phyloP scores from a whole-genome alignment of 2,888 invertebrate species.

The Antheraea assamensis region DNA sequence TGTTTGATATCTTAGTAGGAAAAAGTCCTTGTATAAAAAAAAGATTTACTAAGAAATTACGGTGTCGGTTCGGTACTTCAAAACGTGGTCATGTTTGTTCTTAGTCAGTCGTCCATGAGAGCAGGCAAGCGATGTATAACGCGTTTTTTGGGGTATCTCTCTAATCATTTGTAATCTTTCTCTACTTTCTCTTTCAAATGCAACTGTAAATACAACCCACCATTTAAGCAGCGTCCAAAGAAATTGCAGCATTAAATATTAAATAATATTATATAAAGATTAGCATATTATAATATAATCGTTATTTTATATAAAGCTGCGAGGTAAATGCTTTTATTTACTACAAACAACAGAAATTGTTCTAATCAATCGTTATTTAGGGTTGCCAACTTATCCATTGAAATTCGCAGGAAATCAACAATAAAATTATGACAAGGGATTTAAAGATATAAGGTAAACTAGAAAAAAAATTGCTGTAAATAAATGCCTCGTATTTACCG shows the following conservation, averaged over 20 bases:
- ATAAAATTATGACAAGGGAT: background rate
- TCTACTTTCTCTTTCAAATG: slow-evolving; percentile 83
- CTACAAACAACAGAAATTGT: background rate
- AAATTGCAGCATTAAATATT: slow-evolving; percentile 54
- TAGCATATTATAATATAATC: background rate
- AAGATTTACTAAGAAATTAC: background rate
- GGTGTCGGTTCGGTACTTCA: background rate
- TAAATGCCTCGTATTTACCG: background rate
- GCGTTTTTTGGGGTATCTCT: slow-evolving; percentile 28
- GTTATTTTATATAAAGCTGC: background rate
- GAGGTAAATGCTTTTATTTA: slow-evolving; percentile 13
- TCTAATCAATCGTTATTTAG: background rate
- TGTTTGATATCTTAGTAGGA: background rate
- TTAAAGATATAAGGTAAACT: background rate
- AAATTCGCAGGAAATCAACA: background rate
- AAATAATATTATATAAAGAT: slow-evolving; percentile 20
- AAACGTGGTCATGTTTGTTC: slow-evolving; percentile 1
- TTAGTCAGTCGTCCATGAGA: slow-evolving; percentile 21
- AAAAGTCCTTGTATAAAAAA: background rate
- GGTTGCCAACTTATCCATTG: background rate
- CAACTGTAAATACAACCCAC: slow-evolving; percentile 72
- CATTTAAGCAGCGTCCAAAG: slow-evolving; percentile 80
- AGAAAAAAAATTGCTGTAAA: background rate
- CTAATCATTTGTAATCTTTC: slow-evolving; percentile 82
- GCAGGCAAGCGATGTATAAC: slow-evolving; percentile 31